Evolutionary conservation across 2,888 invertebrate genomes (phyloP).

Genomic region (Drosophila mimica): DNA sequence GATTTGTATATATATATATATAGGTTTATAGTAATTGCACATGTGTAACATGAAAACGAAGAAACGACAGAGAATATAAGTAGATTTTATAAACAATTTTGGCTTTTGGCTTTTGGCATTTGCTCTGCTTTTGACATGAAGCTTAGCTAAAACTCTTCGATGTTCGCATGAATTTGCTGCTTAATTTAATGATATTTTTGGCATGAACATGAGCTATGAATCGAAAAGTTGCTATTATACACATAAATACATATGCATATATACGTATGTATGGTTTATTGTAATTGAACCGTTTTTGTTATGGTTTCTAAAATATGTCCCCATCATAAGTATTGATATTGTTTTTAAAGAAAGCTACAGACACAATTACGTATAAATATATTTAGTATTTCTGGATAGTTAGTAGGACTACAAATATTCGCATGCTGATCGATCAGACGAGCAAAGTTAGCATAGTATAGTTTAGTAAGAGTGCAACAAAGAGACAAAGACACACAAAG

Average conservation of each 20-base stretch:
- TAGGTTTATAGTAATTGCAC: conserved; percentile 23
- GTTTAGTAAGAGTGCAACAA: conserved; percentile 57
- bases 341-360: conserved; percentile 39
- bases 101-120: conserved; percentile 33
- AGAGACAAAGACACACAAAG: conserved; percentile 16
- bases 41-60: conserved; percentile 54
- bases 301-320: conserved; percentile 78
- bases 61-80: conserved; percentile 58
- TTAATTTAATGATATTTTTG: conserved; percentile 42
- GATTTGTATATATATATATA: conserved; percentile 14
- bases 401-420: conserved; percentile 45
- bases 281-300: conserved; percentile 23
- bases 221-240: conserved; percentile 34
- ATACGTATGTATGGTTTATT: conserved; percentile 15
- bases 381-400: conserved; percentile 32
- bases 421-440: conserved; percentile 56
- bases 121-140: conserved; percentile 23
- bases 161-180: conserved; percentile 27
- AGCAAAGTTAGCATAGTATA: conserved; percentile 36
- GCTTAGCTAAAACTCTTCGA: conserved; percentile 17
- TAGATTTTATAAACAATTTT: conserved; percentile 25
- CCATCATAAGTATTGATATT: conserved; percentile 63
- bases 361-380: conserved; percentile 30
- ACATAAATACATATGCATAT: conserved; percentile 29
- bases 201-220: conserved; percentile 45